Conservation (phyloP, 2,888 invertebrate genomes). For the Odontothrips loti region DNA sequence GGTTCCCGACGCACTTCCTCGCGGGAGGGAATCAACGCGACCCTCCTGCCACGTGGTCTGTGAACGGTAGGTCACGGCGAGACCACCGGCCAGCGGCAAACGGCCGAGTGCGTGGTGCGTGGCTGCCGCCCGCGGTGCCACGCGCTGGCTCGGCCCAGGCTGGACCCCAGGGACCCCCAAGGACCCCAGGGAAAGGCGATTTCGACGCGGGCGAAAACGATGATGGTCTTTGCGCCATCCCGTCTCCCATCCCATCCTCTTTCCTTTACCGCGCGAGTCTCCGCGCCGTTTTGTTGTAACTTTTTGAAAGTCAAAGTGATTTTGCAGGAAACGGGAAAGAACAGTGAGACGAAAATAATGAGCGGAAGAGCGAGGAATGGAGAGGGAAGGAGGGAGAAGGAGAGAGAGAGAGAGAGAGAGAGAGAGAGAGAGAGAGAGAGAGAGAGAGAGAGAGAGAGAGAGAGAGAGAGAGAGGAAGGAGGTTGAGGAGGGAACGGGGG, state of each 20-base stretch:
- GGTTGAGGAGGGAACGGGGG: too few relatives aligned
- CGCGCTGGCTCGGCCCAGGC: not conserved
- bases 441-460: not conserved
- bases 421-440: not conserved
- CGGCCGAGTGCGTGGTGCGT: not conserved
- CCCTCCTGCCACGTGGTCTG: too few relatives aligned
- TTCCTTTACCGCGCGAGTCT: not conserved
- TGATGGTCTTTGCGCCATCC: not conserved
- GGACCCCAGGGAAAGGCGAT: not conserved
- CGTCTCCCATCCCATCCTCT: not conserved
- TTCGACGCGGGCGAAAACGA: not conserved
- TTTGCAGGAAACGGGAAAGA: not conserved
- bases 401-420: slow-evolving; percentile 6
- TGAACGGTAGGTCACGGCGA: too few relatives aligned
- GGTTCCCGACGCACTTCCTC: too few relatives aligned
- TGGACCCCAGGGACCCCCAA: not conserved
- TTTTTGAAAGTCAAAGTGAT: not conserved
- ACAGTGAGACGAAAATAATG: not conserved
- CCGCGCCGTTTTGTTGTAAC: not conserved
- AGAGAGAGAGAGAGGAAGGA: not conserved
- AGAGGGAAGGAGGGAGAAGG: not conserved
- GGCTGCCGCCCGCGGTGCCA: too few relatives aligned
- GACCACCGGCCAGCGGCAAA: not conserved
- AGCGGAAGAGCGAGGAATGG: not conserved
- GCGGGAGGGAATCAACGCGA: too few relatives aligned